phyloP scores from a whole-genome alignment of 2,113 vertebrate species.

The Engraulis encrasicolus region DNA sequence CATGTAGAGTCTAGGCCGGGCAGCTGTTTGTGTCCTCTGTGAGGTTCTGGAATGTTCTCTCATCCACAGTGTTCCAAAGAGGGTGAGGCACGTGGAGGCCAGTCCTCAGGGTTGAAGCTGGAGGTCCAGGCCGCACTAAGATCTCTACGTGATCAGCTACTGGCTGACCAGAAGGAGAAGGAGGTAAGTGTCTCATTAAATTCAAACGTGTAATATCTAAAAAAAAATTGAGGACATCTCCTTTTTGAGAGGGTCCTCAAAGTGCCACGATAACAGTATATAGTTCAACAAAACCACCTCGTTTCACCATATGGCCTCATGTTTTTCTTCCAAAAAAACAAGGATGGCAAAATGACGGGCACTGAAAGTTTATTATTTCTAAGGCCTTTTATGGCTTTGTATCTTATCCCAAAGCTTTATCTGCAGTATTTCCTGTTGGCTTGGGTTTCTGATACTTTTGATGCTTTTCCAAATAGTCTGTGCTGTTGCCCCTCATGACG shows the following conservation, averaged over 20 bases:
- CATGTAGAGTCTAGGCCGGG: no score
- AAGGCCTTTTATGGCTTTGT: neutral
- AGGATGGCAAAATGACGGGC: no score
- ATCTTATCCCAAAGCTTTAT: neutral
- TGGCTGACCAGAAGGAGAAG: constrained; percentile 63
- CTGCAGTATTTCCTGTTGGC: neutral
- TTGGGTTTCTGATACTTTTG: neutral
- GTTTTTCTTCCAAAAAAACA: neutral
- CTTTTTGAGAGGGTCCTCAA: neutral
- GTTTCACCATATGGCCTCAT: neutral
- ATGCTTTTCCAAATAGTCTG: neutral
- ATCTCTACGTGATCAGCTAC: constrained; percentile 66
- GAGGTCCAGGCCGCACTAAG: constrained; percentile 68
- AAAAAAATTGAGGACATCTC: no score
- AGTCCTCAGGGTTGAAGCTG: constrained; percentile 64
- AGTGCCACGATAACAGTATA: neutral
- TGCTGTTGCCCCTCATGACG: neutral
- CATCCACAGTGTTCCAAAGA: constrained; percentile 56
- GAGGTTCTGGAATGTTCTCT: constrained; percentile 23
- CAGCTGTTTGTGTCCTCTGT: no score
- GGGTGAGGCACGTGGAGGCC: constrained; percentile 46
- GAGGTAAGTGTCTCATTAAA: constrained; percentile 56
- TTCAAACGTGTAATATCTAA: no score
- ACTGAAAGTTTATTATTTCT: neutral
- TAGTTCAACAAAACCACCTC: neutral